Evolutionary conservation across 2,888 invertebrate species (phyloP).

Genomic region (Caenorhabditis sp.): DNA sequence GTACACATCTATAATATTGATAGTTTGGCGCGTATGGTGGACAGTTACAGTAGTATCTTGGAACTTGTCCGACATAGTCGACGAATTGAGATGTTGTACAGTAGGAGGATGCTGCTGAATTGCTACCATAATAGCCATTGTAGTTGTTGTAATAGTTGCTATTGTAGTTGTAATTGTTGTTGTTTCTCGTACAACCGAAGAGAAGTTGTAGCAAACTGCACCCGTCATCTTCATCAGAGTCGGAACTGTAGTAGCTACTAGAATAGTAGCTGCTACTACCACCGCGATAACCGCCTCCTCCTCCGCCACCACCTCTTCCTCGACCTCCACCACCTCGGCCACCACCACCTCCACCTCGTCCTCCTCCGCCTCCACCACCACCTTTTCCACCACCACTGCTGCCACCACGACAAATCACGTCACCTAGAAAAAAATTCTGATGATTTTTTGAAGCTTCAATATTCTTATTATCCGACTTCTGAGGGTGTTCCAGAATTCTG

Average conservation of each 20-base stretch:
- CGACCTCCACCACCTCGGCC: background rate
- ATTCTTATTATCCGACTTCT: too few relatives aligned
- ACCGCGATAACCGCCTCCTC: constrained; percentile 51
- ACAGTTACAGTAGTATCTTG: constrained; percentile 33
- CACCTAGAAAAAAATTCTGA: too few relatives aligned
- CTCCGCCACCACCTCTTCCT: background rate
- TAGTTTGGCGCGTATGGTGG: constrained; percentile 29
- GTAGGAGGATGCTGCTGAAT: too few relatives aligned
- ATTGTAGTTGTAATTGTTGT: too few relatives aligned
- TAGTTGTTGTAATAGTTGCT: too few relatives aligned
- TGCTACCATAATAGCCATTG: too few relatives aligned
- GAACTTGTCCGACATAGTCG: constrained; percentile 12
- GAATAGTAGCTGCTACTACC: constrained; percentile 50
- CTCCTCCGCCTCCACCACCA: background rate
- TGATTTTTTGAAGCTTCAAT: too few relatives aligned
- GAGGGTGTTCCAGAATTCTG: too few relatives aligned
- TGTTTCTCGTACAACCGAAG: too few relatives aligned
- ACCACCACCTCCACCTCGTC: background rate
- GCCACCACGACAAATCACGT: background rate
- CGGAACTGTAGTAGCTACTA: constrained; percentile 1
- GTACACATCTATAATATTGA: constrained; percentile 21
- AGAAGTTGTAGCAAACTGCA: background rate
- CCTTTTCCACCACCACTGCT: background rate
- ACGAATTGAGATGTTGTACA: constrained; percentile 17
- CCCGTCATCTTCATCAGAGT: constrained; percentile 29